These are phyloP conservation scores for Cryptoblepharus egeriae DNA, from an alignment of 2,797 vertebrate genomes.

Conservation along the genomic window DNA sequence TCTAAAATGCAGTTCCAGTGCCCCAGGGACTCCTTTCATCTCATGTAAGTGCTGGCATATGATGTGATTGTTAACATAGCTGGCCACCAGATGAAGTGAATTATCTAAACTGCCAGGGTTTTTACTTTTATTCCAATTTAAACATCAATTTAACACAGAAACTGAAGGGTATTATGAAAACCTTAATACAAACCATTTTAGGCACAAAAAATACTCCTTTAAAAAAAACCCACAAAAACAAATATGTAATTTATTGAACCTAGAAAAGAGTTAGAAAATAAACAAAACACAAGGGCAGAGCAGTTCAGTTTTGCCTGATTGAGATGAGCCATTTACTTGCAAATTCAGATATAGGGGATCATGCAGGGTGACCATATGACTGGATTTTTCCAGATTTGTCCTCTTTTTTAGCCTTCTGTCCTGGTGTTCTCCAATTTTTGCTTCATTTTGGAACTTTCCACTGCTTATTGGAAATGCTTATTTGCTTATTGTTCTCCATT, in stretches of 20 bases:
- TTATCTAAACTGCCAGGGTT: constrained; percentile 82
- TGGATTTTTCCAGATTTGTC: too few species aligned
- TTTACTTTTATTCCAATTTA: constrained; percentile 81
- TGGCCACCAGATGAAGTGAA: constrained; percentile 84
- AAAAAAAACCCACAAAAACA: too few species aligned
- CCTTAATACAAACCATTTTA: constrained; percentile 76
- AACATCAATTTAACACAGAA: constrained; percentile 81
- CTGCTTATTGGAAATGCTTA: too few species aligned
- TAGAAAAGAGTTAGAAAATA: constrained; percentile 56
- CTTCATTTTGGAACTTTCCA: too few species aligned
- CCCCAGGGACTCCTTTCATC: constrained; percentile 81
- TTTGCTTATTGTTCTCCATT: too few species aligned
- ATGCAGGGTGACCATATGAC: too few species aligned
- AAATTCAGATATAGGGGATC: constrained; percentile 18
- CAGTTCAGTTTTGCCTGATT: neutral
- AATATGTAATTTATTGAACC: constrained; percentile 65
- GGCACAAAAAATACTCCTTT: constrained; percentile 70
- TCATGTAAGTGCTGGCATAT: constrained; percentile 77
- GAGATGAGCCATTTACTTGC: constrained; percentile 18
- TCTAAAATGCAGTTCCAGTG: constrained; percentile 72
- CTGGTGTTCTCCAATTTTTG: too few species aligned
- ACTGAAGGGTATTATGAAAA: constrained; percentile 80
- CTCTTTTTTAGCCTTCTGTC: too few species aligned
- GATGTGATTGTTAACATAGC: constrained; percentile 83
- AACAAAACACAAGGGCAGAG: constrained; percentile 20